Evolutionary conservation across 2,113 vertebrate genomes (phyloP), one percentile per base, ranked within the genome.

Genomic region (Rhipidura dahli): DNA sequence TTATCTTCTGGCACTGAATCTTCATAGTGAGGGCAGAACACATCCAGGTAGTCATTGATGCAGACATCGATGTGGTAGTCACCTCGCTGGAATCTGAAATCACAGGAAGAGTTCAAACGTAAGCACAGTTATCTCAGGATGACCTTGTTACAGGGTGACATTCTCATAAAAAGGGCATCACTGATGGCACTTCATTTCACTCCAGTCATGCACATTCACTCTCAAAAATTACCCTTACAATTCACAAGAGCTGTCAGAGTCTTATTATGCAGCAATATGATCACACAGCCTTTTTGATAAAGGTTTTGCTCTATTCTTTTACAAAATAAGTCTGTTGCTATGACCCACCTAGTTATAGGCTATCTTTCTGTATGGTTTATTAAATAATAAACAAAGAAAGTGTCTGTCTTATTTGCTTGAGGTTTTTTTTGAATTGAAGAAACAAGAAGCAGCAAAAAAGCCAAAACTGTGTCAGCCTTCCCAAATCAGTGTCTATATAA

Each of bases 11-110:
- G 99, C 84, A 99, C 99, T 0, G 98, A 98, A 95, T 99, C 99
- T 96, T 99, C 99, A 14, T 99, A 99, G 97, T 99, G 99, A 87
- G 99, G 99, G 96, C 99, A 99, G 98, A 99, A 99, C 59, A 99
- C 99, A 76, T 99, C 99, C 97, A 99, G 98, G 97, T 99, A 99
- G 97, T 99, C 99, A 51, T 99, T 99, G 96, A 99, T 99, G 93
- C 99, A 99, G 82, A 99, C 99, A 21, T 99, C 99, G 0, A 99
- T 99, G 98, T 99, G 99, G 97, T 99, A 99, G 97, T 99, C 99
- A 1, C 99, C 99, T 82, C 98, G 97, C 64, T 99, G 98, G 97
- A 99, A 99, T 98, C 99, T 99, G 97, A 72, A 95, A 86, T 66
- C 64, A 96, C 64, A 96, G 23, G 20, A 87, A 53, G 45, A 91